Evolutionary conservation across 2,888 invertebrate genomes (phyloP), one percentile per base, ranked within the genome.

Genomic region (Rutpela maculata): DNA sequence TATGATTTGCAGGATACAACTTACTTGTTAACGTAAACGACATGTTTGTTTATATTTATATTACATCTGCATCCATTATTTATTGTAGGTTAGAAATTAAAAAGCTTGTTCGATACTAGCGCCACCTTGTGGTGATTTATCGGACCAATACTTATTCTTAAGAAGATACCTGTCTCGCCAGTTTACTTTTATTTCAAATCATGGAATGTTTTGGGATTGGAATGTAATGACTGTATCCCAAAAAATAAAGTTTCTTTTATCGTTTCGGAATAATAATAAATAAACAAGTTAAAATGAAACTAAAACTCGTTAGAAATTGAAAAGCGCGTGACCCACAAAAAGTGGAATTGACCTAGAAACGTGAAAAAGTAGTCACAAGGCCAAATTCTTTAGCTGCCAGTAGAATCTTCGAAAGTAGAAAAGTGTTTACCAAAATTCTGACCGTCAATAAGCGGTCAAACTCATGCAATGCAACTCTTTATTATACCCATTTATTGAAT

Each of bases 1-100:
- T 99, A 89, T 99, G 98, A 88, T 96, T 96, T 60, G 81, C 80
- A 12, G 81, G 81, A 50, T 80, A 80, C 67, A 81, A 66, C 65
- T 80, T 80, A 74, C 74, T 84, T 68, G 82, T 80, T 62, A 78
- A 35, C 5, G 78, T 57, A 72, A 81, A 83, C 15, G 81, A 75
- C 82, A 82, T 81, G 0, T 59, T 74, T 65, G 11, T 59, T 72
- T 57, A 43, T 67, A 43, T 67, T 67, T 67, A 26, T 9, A 2
- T 26, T n/a, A 69, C 35, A 35, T 18, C 1, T n/a, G 11, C 11
- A 43, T 19, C 7, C 15, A 26, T 26, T 22, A 55, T 43, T 43
- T 67, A 12, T 9, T 35, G 22, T 35, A 67, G 67, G 67, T 67
- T 67, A 67, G 59, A 15, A 12, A 6, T 15, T 56, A 1, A 5